These are phyloP conservation scores for Sesamia nonagrioides DNA, from an alignment of 1,140 invertebrate genomes.

Conservation along the genomic window DNA sequence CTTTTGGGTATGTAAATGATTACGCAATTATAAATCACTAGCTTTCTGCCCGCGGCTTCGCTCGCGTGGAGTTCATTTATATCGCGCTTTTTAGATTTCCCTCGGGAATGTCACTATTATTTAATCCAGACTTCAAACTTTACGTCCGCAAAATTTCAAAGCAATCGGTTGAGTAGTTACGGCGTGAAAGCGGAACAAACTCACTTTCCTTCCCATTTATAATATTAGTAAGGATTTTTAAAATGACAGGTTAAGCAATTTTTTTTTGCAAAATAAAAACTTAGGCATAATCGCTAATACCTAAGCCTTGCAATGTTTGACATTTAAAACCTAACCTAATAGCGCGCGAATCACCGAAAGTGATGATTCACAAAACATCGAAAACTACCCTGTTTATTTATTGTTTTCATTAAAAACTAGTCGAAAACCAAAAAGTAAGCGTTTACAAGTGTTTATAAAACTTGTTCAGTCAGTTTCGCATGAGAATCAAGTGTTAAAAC, in stretches of 20 bases:
- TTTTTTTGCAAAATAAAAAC: background rate
- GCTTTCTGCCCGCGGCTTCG: too few species aligned
- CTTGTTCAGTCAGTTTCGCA: constrained; percentile 32
- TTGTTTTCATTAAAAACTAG: constrained; percentile 1
- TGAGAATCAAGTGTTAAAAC: constrained; percentile 42
- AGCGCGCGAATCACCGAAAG: constrained; percentile 34
- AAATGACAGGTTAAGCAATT: background rate
- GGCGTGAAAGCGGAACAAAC: too few species aligned
- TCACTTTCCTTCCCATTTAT: too few species aligned
- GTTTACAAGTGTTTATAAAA: constrained; percentile 7
- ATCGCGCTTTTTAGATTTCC: too few species aligned
- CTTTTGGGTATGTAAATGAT: background rate
- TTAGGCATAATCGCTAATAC: constrained; percentile 18
- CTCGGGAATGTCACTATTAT: too few species aligned
- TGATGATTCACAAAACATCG: background rate
- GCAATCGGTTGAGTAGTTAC: too few species aligned
- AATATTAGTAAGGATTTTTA: too few species aligned
- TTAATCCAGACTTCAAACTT: too few species aligned
- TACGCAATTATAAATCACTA: background rate
- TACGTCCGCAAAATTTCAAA: too few species aligned
- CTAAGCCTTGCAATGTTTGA: constrained; percentile 22
- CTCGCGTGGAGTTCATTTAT: too few species aligned
- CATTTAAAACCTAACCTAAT: constrained; percentile 48
- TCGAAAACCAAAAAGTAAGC: constrained; percentile 1
- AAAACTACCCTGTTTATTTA: constrained; percentile 18